These are phyloP conservation scores for Eledone cirrhosa DNA, from an alignment of 2,888 invertebrate species.

Conservation along the genomic window DNA sequence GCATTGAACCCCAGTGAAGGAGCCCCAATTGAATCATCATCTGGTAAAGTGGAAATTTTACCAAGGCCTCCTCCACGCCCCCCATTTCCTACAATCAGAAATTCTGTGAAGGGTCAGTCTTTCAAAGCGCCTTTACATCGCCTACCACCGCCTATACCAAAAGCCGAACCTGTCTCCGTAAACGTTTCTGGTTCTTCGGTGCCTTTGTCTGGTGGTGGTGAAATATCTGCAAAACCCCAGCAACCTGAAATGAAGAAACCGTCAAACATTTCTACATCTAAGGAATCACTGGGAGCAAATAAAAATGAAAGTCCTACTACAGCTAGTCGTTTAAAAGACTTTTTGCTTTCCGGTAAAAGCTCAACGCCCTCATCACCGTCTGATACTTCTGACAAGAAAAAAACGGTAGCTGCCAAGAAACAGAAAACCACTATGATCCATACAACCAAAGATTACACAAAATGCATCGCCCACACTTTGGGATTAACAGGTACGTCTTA, in stretches of 20 bases:
- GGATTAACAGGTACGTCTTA: slow-evolving; percentile 14
- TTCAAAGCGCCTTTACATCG: no score
- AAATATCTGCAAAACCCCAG: not conserved
- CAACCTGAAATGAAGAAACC: not conserved
- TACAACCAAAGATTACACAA: slow-evolving; percentile 20
- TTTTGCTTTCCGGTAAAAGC: slow-evolving; percentile 9
- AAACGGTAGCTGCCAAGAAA: not conserved
- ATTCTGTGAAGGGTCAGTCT: not conserved
- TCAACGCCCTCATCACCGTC: slow-evolving; percentile 7
- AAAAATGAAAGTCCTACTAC: not conserved
- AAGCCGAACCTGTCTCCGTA: no score
- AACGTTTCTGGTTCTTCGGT: not conserved
- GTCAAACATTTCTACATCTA: not conserved
- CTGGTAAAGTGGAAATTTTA: not conserved
- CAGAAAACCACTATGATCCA: slow-evolving; percentile 15
- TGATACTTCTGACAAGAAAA: slow-evolving; percentile 14
- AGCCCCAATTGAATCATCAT: not conserved
- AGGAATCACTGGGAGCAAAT: not conserved
- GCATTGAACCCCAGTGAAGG: not conserved
- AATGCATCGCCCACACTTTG: not conserved
- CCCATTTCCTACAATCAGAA: not conserved
- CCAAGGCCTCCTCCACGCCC: not conserved
- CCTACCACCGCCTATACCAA: no score
- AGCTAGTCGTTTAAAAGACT: not conserved
- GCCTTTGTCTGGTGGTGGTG: not conserved